Evolutionary conservation across 2,888 invertebrate species (phyloP).

Genomic region (Leptopterna dolabrata): DNA sequence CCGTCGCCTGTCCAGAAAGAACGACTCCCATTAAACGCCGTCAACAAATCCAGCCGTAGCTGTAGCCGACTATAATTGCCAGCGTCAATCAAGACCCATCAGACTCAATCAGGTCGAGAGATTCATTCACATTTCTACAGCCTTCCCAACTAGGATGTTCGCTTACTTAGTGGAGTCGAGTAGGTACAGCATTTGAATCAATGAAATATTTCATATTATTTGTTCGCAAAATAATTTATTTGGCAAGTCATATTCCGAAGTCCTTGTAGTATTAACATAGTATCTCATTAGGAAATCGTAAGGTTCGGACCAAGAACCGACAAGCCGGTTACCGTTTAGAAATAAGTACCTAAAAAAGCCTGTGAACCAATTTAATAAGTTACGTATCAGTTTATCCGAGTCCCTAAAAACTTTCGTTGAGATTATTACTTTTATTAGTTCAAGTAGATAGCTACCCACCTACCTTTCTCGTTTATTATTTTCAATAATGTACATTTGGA

Average conservation of each 20-base stretch:
- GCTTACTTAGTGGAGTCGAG: background rate
- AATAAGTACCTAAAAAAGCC: too few species aligned
- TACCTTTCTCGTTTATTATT: too few species aligned
- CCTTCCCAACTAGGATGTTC: background rate
- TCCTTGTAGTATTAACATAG: too few species aligned
- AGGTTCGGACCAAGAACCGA: too few species aligned
- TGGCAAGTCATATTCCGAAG: background rate
- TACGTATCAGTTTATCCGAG: too few species aligned
- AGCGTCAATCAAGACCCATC: background rate
- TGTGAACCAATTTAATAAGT: too few species aligned
- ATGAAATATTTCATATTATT: background rate
- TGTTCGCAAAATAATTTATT: background rate
- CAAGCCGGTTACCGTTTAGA: too few species aligned
- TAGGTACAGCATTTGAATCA: background rate
- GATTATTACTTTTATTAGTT: too few species aligned
- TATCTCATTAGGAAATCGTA: too few species aligned
- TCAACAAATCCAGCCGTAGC: conserved; percentile 2
- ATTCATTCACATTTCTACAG: background rate
- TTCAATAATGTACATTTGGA: too few species aligned
- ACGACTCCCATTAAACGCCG: background rate
- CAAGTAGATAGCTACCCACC: too few species aligned
- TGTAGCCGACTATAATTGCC: background rate
- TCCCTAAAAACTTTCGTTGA: too few species aligned
- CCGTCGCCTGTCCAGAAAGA: background rate
- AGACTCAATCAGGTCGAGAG: background rate